Evolutionary conservation across 2,113 vertebrate species (phyloP), one percentile per base, ranked within the genome.

Genomic region (Pycnonotus jocosus): DNA sequence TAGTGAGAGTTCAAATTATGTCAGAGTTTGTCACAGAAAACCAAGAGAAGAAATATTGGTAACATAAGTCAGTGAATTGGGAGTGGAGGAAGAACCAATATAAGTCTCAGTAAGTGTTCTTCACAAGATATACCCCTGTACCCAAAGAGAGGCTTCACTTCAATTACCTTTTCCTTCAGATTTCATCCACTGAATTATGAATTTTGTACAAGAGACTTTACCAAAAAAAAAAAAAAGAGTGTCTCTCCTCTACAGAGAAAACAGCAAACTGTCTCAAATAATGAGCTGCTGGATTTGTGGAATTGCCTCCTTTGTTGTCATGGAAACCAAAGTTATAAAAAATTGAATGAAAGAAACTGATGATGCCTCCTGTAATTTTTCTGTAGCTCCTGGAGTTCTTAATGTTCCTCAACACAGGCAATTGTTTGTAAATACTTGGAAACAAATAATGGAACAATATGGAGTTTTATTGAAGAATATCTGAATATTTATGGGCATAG

Each of bases 281-380:
- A 96, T 82, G 60, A 95, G 73, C 50, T 89, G 47, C 81, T 96
- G 69, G 57, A 93, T 91, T 87, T 77, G 57, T 62, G n/a, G 72
- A 82, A 71, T 93, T 95, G 86, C 66, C 90, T 96, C 31, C 48
- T 95, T 93, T 97, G 91, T 96, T 94, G 94, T 81, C 86, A 96
- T 88, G 79, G 93, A 92, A 96, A 97, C 85, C 56, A 82, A 81
- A 94, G 61, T 87, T 95, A 97, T 95, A 85, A 96, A 88, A 96
- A 95, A 94, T 71, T 56, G 76, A 93, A 93, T 83, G 62, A 96
- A 87, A 93, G 82, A 94, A 78, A 74, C 50, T 91, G 56, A 87
- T 78, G 73, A 95, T 93, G 18, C 28, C 48, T 89, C 81, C 37
- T 58, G 5, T 87, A 44, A 53, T 94, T 90, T 79, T 79, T 42